Percentiles rank a stretch among this genome's conserved stretches.
Conservation (phyloP, 2,113 vertebrate genomes). For the Eurypyga helias region DNA sequence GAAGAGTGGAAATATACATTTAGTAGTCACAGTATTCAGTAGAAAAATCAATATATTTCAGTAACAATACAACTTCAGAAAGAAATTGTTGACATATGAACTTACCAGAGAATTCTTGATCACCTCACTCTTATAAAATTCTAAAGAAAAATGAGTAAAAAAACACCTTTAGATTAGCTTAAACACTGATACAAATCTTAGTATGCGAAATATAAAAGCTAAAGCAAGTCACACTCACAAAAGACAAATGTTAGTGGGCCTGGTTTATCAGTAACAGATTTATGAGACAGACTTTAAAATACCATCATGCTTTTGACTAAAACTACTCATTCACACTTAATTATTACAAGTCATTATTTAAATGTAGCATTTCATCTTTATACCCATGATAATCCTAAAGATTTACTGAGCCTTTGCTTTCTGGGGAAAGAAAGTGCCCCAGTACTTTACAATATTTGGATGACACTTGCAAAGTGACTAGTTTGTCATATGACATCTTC, state of each 20-base stretch:
- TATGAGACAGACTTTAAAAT: background rate
- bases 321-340: background rate
- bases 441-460: background rate
- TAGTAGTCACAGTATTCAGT: background rate
- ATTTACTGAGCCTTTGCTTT: background rate
- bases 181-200: background rate
- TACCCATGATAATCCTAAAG: background rate
- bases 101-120: constrained; percentile 99
- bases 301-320: background rate
- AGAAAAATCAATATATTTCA: background rate
- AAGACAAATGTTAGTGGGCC: background rate
- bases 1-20: background rate
- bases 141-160: constrained; percentile 72
- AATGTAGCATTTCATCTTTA: background rate
- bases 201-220: background rate
- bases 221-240: background rate
- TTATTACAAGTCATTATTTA: background rate
- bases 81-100: background rate
- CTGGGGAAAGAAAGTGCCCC: background rate
- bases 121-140: constrained; percentile 98
- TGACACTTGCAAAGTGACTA: background rate
- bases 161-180: constrained; percentile 10
- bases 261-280: background rate
- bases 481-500: background rate
- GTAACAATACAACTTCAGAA: background rate